These are phyloP conservation scores for Siphamia tubifer DNA, from an alignment of 2,113 vertebrate genomes.

Conservation along the genomic window DNA sequence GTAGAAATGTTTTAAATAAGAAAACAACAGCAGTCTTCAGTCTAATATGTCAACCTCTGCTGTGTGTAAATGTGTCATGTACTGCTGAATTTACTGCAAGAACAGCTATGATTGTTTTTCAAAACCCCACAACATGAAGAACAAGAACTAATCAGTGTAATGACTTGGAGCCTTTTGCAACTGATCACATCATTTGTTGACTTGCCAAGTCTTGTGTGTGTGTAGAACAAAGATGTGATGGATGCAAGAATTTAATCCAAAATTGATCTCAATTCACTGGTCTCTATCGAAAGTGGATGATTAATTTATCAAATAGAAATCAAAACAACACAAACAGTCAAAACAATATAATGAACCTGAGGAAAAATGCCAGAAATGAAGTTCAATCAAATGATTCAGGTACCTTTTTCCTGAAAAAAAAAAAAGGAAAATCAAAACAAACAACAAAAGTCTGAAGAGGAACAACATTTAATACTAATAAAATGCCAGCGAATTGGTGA, in stretches of 20 bases:
- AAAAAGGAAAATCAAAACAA: too few species aligned
- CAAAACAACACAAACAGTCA: neutral
- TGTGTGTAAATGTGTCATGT: neutral
- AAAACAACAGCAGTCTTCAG: neutral
- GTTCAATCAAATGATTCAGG: too few species aligned
- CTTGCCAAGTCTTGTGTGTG: neutral
- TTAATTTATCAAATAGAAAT: conserved; percentile 3
- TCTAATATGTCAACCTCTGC: neutral
- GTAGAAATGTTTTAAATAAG: neutral
- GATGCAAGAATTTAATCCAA: conserved; percentile 26
- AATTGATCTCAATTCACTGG: conserved; percentile 29
- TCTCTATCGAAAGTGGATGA: conserved; percentile 16
- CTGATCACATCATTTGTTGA: neutral
- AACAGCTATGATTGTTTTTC: conserved; percentile 4
- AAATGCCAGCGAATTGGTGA: too few species aligned
- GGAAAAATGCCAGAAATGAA: neutral
- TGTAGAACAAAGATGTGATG: neutral
- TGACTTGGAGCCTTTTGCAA: conserved; percentile 7
- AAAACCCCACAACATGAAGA: neutral
- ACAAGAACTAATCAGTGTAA: conserved; percentile 12
- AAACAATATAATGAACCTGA: neutral
- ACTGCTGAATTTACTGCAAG: neutral
- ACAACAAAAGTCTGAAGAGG: too few species aligned
- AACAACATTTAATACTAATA: too few species aligned
- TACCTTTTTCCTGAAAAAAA: too few species aligned